Percentiles rank a stretch among this genome's conserved stretches.
These are phyloP conservation scores for Notiomystis cincta DNA, from an alignment of 2,113 vertebrate species.

Conservation along the genomic window DNA sequence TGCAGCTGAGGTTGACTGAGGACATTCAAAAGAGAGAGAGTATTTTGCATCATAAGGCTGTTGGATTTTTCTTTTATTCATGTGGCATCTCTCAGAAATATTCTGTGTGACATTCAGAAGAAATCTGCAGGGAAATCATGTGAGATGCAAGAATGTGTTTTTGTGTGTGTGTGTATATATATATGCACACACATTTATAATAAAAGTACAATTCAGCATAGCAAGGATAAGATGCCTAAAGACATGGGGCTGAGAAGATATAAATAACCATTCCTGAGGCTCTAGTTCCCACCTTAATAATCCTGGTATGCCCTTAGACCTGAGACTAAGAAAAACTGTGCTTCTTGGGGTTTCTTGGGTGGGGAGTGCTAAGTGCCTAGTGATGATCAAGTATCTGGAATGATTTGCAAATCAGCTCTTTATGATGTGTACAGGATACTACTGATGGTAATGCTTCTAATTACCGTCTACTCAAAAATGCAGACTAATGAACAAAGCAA, in stretches of 20 bases:
- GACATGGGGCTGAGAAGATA: not conserved
- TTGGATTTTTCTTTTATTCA: not conserved
- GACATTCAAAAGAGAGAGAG: not conserved
- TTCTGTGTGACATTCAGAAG: not conserved
- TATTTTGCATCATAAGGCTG: not conserved
- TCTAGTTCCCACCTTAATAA: not conserved
- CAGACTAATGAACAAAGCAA: not conserved
- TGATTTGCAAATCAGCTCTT: not conserved
- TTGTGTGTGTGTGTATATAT: rapidly evolving
- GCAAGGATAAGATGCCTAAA: not conserved
- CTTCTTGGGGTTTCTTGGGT: not conserved
- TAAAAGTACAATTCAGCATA: not conserved
- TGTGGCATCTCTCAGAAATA: not conserved
- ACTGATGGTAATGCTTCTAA: not conserved
- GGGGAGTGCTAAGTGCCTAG: not conserved
- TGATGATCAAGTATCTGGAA: not conserved
- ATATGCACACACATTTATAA: rapidly evolving
- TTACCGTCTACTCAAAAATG: not conserved
- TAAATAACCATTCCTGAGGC: not conserved
- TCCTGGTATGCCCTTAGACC: not conserved
- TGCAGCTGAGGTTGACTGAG: conserved; percentile 47
- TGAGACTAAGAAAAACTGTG: not conserved
- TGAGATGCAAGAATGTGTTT: not conserved
- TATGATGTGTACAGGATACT: not conserved
- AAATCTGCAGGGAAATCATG: not conserved